Evolutionary conservation across 2,113 vertebrate genomes (phyloP).

Genomic region (Oophaga pumilio): DNA sequence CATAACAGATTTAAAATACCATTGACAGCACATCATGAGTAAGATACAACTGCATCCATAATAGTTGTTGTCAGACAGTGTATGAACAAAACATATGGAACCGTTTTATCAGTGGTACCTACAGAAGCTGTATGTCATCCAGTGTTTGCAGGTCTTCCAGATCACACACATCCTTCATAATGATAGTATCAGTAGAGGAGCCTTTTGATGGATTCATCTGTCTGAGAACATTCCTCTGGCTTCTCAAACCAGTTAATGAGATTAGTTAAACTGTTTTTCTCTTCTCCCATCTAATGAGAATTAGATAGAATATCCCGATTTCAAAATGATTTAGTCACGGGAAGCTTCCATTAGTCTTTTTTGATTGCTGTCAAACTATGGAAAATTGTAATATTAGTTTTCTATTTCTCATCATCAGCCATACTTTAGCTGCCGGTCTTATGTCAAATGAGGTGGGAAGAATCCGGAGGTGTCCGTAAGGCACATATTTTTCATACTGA

Average conservation of each 20-base stretch:
- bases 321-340: constrained; percentile 54
- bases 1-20: background rate
- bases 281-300: constrained; percentile 42
- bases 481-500: constrained; percentile 49
- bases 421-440: constrained; percentile 39
- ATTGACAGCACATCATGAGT: background rate
- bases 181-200: constrained; percentile 37
- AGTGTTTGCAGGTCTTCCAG: constrained; percentile 1
- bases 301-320: constrained; percentile 42
- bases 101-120: background rate
- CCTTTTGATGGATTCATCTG: constrained; percentile 37
- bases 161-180: constrained; percentile 40
- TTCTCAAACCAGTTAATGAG: constrained; percentile 38
- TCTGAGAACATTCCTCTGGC: constrained; percentile 21
- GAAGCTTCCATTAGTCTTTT: constrained; percentile 44
- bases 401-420: constrained; percentile 51
- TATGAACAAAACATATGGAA: constrained; percentile 14
- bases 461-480: constrained; percentile 37
- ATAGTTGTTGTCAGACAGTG: background rate
- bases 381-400: constrained; percentile 57
- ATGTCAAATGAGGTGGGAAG: constrained; percentile 54
- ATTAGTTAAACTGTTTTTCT: constrained; percentile 47
- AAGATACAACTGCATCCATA: constrained; percentile 16
- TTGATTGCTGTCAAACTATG: constrained; percentile 56
- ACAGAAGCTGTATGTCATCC: constrained; percentile 2